Evolutionary conservation across 1,140 invertebrate genomes (phyloP), one percentile per base, ranked within the genome.

Genomic region (Heliconius nattereri): DNA sequence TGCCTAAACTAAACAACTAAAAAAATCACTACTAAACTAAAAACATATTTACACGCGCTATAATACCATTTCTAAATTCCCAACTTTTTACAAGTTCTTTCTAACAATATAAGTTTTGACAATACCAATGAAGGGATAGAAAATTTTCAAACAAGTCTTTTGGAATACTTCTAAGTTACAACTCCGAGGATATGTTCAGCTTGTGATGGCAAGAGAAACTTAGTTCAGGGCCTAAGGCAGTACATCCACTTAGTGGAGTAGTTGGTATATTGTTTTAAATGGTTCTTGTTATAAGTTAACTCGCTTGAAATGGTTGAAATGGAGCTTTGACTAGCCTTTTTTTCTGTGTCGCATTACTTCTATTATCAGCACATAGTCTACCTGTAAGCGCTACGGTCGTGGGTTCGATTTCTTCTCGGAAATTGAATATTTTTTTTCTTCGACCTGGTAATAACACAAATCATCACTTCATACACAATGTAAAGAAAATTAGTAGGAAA

Each of bases 181-280:
- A 19, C 60, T 26, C 26, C 5, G 26, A 66, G 13, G 26, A n/a
- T 26, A 29, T 66, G 60, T 66, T 29, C 23, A 6, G 26, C 60
- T 66, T 66, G n/a, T 66, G 26, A 66, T 66, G 60, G 11, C 60
- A 66, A 66, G 57, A 66, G 6, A 26, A 66, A 66, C 60, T 66
- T 66, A 66, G 20, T n/a, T 9, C n/a, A 26, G 26, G 11, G 60
- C 60, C 60, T 66, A 29, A 29, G 60, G 60, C 60, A 26, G 13
- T 66, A 66, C 60, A 66, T 26, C 60, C 60, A 66, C 60, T 66
- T 66, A 66, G 60, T 66, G 11, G 60, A 66, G 60, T 66, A 26
- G 60, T 66, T 66, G 26, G 60, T 66, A 26, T 66, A 66, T 66
- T 66, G 60, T 66, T 66, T 66, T 66, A 66, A 66, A 66, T 66